Evolutionary conservation across 2,113 vertebrate species (phyloP), one percentile per base, ranked within the genome.

Genomic region (Proteles cristata): DNA sequence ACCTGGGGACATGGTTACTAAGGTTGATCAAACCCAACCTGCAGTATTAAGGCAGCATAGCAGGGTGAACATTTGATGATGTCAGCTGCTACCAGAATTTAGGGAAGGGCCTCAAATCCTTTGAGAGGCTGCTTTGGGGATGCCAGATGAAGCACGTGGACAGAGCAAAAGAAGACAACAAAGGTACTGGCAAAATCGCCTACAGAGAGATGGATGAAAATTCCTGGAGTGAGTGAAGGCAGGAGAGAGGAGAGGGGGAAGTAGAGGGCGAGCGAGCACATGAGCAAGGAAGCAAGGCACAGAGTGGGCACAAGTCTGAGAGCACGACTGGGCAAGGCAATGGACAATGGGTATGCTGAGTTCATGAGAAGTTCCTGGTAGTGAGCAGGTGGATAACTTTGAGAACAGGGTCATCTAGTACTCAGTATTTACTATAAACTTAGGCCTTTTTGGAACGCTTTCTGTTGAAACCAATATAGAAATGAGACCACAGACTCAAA

Each of bases 121-220:
- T 89, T 55, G 35, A 15, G 82, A 66, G 33, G 43, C 19, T 92
- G 28, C 25, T 43, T 90, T 63, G 74, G 80, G 35, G 28, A 71
- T 63, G 68, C 45, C 82, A 94, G 68, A 63, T 66, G 50, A 94
- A 92, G 33, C 17, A 88, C 8, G 48, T 87, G 91, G 88, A 82
- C 35, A 77, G 19, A 95, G 31, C 45, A 16, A 81, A 96, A 88
- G 91, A 80, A 82, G 80, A 90, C 53, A 89, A 81, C 73, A 92
- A 92, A 92, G 26, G 74, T 50, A n/a, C 9, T 48, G 28, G 19
- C 48, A 88, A 69, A 71, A 50, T 53, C 26, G 76, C 35, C 84
- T 81, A 21, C 9, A 33, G 10, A n/a, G 80, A 69, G 90, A 77
- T 73, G 63, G 53, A 48, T 15, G 65, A 63, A 53, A 73, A 88